Base-by-base conservation (phyloP, 2,113 vertebrate species). In the Gobius niger region DNA sequence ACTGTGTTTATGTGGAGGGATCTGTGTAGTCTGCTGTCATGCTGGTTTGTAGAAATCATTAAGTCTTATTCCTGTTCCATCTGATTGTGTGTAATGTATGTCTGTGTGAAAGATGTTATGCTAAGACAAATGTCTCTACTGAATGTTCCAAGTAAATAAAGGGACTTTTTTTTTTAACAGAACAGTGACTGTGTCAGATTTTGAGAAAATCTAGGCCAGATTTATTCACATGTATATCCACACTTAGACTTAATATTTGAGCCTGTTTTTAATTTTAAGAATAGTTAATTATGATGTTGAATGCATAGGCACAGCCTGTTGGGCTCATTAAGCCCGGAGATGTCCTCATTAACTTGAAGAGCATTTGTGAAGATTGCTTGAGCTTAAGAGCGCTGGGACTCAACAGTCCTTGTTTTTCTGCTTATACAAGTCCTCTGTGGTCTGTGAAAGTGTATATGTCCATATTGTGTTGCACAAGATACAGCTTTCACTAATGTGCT, bases 401-500 rank as follows among this genome's bases (percentile, higher is more conserved):
- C 61, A 9, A 44, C 70, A 67, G 42, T 8, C 59, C 65, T 70
- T 82, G 66, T 75, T 73, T 61, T 81, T 57, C 72, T 81, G 66
- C 18, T 85, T 72, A 82, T 72, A 13, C 80, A 76, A 80, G 73
- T 82, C 79, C 75, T 81, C 73, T 84, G 77, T 82, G 77, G 65
- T 77, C 77, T 84, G 59, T 86, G 73, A 85, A 86, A 82, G 71
- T 79, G 57, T 78, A 75, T 77, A 66, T 72, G 67, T 82, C 77
- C 71, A 75, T 84, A 78, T 82, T 41, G 52, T 65, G 67, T 80
- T 82, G 56, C 78, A 77, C 66, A 66, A 68, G 67, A 70, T 67
- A 49, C 47, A 75, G 72, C 80, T 85, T 60, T 64, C 51, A 85
- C 86, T 89, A 84, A 88, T 82, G 60, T 0, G 9, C 79, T 82